phyloP scores from a whole-genome alignment of 2,797 vertebrate genomes.

The Nothura maculosa region DNA sequence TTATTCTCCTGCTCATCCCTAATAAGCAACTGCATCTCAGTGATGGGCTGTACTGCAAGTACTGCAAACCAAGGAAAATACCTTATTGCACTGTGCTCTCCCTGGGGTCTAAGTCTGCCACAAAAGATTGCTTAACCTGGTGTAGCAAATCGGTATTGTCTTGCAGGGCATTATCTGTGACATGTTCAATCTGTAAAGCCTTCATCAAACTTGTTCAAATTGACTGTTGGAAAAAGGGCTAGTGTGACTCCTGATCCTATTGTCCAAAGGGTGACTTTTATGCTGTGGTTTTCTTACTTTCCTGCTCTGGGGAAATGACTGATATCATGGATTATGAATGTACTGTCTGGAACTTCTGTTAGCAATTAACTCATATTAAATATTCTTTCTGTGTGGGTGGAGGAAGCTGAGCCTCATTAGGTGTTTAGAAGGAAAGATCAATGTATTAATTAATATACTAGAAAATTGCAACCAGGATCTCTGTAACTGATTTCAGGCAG shows the following conservation, averaged over 20 bases:
- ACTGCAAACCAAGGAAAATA: background rate
- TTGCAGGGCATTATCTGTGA: background rate
- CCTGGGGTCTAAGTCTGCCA: background rate
- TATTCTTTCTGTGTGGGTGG: background rate
- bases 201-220: background rate
- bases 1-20: background rate
- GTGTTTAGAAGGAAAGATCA: constrained; percentile 28
- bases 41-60: no score
- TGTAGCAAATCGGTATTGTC: background rate
- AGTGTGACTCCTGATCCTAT: background rate
- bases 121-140: background rate
- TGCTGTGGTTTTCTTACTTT: background rate
- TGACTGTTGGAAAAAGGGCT: background rate
- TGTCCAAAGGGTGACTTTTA: background rate
- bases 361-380: constrained; percentile 2
- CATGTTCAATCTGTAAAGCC: background rate
- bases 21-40: background rate
- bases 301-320: constrained; percentile 16
- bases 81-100: background rate
- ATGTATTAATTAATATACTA: constrained; percentile 27
- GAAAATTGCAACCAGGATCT: constrained; percentile 25
- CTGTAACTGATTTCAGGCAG: background rate
- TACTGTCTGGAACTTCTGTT: constrained; percentile 29
- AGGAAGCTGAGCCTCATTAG: constrained; percentile 36
- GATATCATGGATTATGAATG: constrained; percentile 21